Evolutionary conservation across 2,797 vertebrate species (phyloP).

Genomic region (Rallus crepitans): DNA sequence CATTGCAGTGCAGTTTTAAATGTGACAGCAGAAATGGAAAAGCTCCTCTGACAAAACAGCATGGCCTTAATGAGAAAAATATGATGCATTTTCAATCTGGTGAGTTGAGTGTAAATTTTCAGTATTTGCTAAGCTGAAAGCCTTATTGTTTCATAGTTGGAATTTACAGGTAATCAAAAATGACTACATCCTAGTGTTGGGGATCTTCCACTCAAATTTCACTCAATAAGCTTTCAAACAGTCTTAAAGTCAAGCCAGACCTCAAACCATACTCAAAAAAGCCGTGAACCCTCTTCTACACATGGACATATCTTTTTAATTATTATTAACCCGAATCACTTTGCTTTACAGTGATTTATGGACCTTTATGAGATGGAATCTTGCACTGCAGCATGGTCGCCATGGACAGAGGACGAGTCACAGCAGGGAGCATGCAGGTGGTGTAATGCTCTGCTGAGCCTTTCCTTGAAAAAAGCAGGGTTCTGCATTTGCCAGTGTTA

Average conservation of each 20-base stretch:
- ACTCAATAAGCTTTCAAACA: conserved; percentile 43
- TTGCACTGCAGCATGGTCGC: not conserved
- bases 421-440: not conserved
- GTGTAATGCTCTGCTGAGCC: not conserved
- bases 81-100: not conserved
- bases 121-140: conserved; percentile 42
- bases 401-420: not conserved
- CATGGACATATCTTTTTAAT: conserved; percentile 15
- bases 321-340: not conserved
- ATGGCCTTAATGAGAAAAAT: conserved; percentile 29
- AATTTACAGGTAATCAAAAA: conserved; percentile 60
- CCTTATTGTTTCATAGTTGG: conserved; percentile 38
- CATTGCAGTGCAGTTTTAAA: not conserved
- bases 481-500: not conserved
- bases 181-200: not conserved
- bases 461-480: not conserved
- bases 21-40: not conserved
- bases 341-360: not conserved
- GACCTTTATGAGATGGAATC: not conserved
- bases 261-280: not conserved
- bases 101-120: conserved; percentile 39
- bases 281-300: not conserved
- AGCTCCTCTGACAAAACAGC: not conserved
- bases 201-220: conserved; percentile 53
- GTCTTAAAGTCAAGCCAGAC: conserved; percentile 38